Conservation (phyloP, 2,888 invertebrate species). For the Suillia variegata region DNA sequence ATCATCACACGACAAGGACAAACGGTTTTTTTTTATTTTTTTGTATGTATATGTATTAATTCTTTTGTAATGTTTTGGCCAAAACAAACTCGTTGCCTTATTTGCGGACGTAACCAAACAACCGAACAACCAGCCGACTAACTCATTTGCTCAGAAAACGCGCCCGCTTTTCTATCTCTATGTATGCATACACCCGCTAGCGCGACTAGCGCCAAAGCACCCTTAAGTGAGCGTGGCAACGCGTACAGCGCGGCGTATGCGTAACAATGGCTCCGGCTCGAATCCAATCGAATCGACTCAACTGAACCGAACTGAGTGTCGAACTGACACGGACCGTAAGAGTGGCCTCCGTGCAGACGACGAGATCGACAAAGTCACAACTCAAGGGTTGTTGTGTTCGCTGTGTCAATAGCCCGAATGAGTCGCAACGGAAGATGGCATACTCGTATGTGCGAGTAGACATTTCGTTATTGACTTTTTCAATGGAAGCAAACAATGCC, state of each 20-base stretch:
- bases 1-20: background rate
- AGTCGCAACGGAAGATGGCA: no score
- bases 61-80: background rate
- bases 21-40: background rate
- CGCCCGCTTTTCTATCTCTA: no score
- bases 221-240: background rate
- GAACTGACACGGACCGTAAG: no score
- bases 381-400: background rate
- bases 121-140: background rate
- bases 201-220: conserved; percentile 5
- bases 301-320: no score
- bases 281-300: no score
- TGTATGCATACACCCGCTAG: no score
- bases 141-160: no score
- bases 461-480: no score
- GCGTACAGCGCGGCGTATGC: conserved; percentile 7
- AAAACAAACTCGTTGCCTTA: background rate
- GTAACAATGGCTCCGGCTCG: conserved; percentile 4
- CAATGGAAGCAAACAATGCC: no score
- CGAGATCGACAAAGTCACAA: background rate
- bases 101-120: background rate
- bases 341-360: background rate
- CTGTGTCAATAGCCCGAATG: background rate
- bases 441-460: no score
- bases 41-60: background rate